Conservation (phyloP, 2,888 invertebrate species). For the Eupithecia vulgata region DNA sequence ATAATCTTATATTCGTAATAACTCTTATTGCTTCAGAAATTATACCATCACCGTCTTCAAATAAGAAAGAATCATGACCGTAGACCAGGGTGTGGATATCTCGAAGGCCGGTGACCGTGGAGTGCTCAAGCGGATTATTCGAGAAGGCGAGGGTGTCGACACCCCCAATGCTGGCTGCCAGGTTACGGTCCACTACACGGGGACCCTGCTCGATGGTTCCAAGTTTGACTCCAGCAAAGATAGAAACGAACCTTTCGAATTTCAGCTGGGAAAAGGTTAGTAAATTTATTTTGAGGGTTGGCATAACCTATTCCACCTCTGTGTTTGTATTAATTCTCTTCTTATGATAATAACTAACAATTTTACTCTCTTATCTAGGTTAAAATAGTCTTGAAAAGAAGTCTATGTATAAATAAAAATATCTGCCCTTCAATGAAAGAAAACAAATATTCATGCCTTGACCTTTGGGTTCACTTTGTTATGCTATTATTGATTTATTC, state of each 20-base stretch:
- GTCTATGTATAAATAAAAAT: not conserved
- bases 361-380: not conserved
- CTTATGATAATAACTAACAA: not conserved
- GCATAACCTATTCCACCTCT: not conserved
- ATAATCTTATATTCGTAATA: not conserved
- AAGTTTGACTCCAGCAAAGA: constrained; percentile 96
- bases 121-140: constrained; percentile 90
- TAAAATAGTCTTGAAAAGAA: not conserved
- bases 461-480: constrained; percentile 2
- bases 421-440: not conserved
- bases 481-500: not conserved
- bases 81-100: constrained; percentile 77
- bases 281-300: constrained; percentile 15
- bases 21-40: not conserved
- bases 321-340: not conserved
- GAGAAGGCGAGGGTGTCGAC: constrained; percentile 90
- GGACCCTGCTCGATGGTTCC: constrained; percentile 93
- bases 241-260: constrained; percentile 92
- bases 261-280: constrained; percentile 92
- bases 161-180: constrained; percentile 87
- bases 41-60: not conserved
- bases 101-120: constrained; percentile 86
- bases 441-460: constrained; percentile 15
- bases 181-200: constrained; percentile 93
- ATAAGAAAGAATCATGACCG: constrained; percentile 57